Base-by-base conservation (phyloP, 2,888 invertebrate genomes). In the Synanthedon myopaeformis region DNA sequence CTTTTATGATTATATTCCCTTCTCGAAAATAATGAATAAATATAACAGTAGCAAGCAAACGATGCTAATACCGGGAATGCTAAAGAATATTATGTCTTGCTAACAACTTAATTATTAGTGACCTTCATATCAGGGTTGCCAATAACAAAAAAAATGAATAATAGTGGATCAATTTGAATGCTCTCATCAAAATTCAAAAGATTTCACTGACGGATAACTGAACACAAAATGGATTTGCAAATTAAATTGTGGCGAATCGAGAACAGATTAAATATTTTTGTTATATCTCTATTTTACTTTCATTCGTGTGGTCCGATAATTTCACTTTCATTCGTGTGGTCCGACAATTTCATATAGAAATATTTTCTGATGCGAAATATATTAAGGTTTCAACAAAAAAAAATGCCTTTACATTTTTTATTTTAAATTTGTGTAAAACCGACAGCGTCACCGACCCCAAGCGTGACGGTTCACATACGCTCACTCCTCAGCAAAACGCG, bases 41-140 rank as follows among this genome's bases (percentile, higher is more conserved):
- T 35, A 35, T 35, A 23, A 23, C 23, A 68, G 72, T 28, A 76
- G 74, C 72, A 75, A 74, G 70, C 67, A 55, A 60, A 12, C 23
- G 3, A 49, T 11, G 35, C 35, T 3, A 35, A 35, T 35, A 35
- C 49, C 49, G 11, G 41, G 11, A 28, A 61, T 60, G 65, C 69
- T 75, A 73, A 81, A 80, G 81, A 82, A 80, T 73, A 52, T 52
- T 28, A 73, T 76, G 70, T 67, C 71, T 65, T 67, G 63, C 65
- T 63, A 70, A 71, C 77, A 78, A 79, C 70, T 74, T 79, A 78
- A 81, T 79, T 81, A 80, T 73, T 68, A 61, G 61, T 75, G 74
- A 79, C 77, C 79, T 78, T 75, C 67, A 58, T 19, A 51, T 65
- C 60, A 76, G 72, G 79, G 72, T 56, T 80, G 65, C 53, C 59